Conservation (phyloP, 2,888 invertebrate species). For the Fissipunctia ypsillon region DNA sequence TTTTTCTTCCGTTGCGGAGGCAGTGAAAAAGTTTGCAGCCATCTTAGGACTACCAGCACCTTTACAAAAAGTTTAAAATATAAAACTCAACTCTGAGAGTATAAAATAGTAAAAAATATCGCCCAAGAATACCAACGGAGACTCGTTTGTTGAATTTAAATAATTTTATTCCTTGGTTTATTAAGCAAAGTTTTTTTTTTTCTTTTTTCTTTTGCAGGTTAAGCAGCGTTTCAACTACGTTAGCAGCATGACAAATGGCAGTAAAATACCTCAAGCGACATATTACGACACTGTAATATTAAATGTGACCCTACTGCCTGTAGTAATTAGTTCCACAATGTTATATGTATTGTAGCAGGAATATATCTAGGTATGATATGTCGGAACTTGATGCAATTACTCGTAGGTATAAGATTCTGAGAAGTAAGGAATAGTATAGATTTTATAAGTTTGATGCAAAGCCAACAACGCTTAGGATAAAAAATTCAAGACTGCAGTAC, state of each 20-base stretch:
- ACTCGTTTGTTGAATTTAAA: slow-evolving; percentile 62
- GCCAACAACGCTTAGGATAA: not conserved
- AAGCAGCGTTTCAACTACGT: slow-evolving; percentile 17
- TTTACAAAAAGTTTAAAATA: slow-evolving; percentile 60
- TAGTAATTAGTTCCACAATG: slow-evolving; percentile 35
- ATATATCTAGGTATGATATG: too few relatives aligned
- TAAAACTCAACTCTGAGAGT: slow-evolving; percentile 45
- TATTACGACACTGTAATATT: slow-evolving; percentile 18
- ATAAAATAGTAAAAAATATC: slow-evolving; percentile 59
- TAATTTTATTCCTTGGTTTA: slow-evolving; percentile 61
- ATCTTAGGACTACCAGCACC: slow-evolving; percentile 45
- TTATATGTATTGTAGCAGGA: slow-evolving; percentile 15
- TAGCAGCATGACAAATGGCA: slow-evolving; percentile 20
- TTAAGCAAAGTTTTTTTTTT: slow-evolving; percentile 38
- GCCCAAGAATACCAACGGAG: slow-evolving; percentile 44
- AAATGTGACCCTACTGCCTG: not conserved
- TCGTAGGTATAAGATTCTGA: slow-evolving; percentile 8
- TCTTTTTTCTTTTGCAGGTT: slow-evolving; percentile 23
- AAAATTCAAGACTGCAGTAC: slow-evolving; percentile 27
- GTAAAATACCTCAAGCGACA: slow-evolving; percentile 20
- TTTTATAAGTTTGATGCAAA: not conserved
- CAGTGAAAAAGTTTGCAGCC: slow-evolving; percentile 61
- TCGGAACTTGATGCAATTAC: slow-evolving; percentile 30
- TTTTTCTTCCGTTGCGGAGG: slow-evolving; percentile 68
- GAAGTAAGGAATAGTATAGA: slow-evolving; percentile 5